Base-by-base conservation (phyloP, 2,113 vertebrate species). In the Falcunculus frontatus region DNA sequence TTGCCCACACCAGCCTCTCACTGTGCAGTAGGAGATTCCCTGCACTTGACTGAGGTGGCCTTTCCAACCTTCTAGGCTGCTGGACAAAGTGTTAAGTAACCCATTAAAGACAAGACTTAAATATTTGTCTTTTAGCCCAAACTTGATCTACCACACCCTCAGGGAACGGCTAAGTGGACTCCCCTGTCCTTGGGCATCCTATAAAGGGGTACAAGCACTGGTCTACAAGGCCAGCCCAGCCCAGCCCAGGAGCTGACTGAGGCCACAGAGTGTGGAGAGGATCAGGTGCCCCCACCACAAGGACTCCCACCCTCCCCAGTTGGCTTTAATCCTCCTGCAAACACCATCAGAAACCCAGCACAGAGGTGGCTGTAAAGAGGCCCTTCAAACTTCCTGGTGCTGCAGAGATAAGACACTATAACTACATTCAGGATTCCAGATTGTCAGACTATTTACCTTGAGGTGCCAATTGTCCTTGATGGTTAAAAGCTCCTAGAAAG, bases 351-450 rank as follows among this genome's bases (percentile, higher is more conserved):
- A 69, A 68, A 25, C 64, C 56, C 60, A 84, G 78, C 69, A 77
- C 39, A 75, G 41, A n/a, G 30, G n/a, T 63, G 39, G 42, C 67
- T 53, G n/a, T 46, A 60, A 90, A 74, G 78, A 62, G 39, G 15
- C 22, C 65, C 60, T 79, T 63, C 41, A 78, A 85, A 30, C 65
- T 57, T 85, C 83, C 65, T 75, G 70, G 29, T 12, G 23, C 74
- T 84, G 84, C 59, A 83, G 69, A 80, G 81, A 94, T 63, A 95
- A 81, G 49, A 53, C 57, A 35, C 10, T 10, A 6, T 39, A 85
- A 55, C 62, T 26, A 8, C 32, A 90, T n/a, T 47, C 65, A 81
- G 95, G 74, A 97, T 96, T 93, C 95, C 70, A 90, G 82, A 44
- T 44, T 64, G 93, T 91, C 80, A 85, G 79, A 73, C n/a, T 86